A percentile compares a stretch with the other conserved stretches of the same genome.
Conservation (phyloP, 2,113 vertebrate genomes). For the Uria aalge region DNA sequence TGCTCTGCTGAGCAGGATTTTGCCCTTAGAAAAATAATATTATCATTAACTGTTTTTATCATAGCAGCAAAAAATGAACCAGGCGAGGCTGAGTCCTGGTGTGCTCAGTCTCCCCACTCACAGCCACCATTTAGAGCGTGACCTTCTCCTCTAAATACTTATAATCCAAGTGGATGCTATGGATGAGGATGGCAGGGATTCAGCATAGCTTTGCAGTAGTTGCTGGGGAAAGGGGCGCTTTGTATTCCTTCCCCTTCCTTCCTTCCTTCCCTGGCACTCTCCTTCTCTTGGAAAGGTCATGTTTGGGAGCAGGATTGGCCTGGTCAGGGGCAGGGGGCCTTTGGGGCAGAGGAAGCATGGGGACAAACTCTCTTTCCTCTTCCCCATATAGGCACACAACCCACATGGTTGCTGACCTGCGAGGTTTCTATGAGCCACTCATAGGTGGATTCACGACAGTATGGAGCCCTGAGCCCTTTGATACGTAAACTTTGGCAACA, state of each 20-base stretch:
- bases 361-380: not conserved
- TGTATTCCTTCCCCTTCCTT: not conserved
- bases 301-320: not conserved
- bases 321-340: not conserved
- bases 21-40: not conserved
- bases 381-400: not conserved
- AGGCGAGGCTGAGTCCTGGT: not conserved
- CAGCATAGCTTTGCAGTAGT: not conserved
- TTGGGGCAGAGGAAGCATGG: not conserved
- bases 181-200: not conserved
- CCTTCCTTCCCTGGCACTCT: not conserved
- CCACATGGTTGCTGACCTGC: not conserved
- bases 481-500: fast-evolving
- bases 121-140: not conserved
- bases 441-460: not conserved
- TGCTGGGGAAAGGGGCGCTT: not conserved
- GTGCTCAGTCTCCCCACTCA: not conserved
- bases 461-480: not conserved
- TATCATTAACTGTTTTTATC: not conserved
- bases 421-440: not conserved
- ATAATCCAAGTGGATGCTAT: not conserved
- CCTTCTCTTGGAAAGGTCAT: not conserved
- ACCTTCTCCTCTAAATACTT: not conserved
- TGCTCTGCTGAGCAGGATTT: not conserved
- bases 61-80: not conserved